Conservation (phyloP, 2,888 invertebrate genomes). For the Synergus umbraculus region DNA sequence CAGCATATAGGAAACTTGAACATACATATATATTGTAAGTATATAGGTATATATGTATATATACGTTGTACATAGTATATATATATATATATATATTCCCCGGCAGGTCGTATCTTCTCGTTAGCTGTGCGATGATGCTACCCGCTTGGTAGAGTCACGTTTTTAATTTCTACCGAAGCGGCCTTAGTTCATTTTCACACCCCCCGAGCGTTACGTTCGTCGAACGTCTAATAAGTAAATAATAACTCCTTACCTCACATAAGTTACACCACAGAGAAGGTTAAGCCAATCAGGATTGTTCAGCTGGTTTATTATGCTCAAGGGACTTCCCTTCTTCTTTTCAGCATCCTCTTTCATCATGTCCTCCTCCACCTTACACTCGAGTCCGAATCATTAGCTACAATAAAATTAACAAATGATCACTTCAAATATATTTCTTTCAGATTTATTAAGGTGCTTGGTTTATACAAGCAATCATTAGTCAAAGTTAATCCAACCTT, state of each 20-base stretch:
- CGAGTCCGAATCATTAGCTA: conserved; percentile 23
- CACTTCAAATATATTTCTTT: conserved; percentile 37
- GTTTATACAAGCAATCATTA: conserved; percentile 5
- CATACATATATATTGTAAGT: conserved; percentile 44
- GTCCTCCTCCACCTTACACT: conserved; percentile 16
- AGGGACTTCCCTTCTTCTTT: conserved; percentile 11
- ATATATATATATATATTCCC: conserved; percentile 50
- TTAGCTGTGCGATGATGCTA: conserved; percentile 70
- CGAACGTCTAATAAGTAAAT: conserved; percentile 71
- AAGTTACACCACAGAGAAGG: conserved; percentile 56
- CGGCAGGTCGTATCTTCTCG: conserved; percentile 74
- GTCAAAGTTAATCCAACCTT: conserved; percentile 3
- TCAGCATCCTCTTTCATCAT: not conserved
- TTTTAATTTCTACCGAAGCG: conserved; percentile 73
- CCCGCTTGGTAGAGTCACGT: conserved; percentile 72
- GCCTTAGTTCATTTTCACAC: conserved; percentile 73
- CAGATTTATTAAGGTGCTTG: conserved; percentile 30
- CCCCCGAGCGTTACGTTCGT: conserved; percentile 53
- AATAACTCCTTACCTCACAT: conserved; percentile 70
- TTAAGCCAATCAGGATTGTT: not conserved
- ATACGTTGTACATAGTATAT: not conserved
- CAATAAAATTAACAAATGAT: conserved; percentile 38
- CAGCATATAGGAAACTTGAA: conserved; percentile 46
- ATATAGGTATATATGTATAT: conserved; percentile 43
- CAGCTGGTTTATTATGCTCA: conserved; percentile 16